Percentiles rank a stretch among this genome's conserved stretches.
These are phyloP conservation scores for Lamproptera curius DNA, from an alignment of 2,888 invertebrate genomes.

Conservation along the genomic window DNA sequence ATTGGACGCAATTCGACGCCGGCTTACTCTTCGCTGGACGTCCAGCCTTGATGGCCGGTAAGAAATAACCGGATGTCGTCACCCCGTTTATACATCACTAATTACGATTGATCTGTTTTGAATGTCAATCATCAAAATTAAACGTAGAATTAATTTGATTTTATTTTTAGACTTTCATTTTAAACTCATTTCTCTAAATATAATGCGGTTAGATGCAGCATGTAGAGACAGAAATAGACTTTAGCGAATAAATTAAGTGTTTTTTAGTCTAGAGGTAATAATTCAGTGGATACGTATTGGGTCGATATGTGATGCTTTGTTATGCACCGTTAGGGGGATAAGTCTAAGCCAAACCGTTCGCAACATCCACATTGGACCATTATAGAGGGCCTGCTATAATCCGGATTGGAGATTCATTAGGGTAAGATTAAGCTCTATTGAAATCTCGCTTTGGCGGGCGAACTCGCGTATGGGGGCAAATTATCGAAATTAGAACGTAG, in stretches of 20 bases:
- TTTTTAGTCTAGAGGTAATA: too few relatives aligned
- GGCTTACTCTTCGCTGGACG: conserved; percentile 29
- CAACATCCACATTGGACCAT: conserved; percentile 57
- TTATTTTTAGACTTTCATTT: too few relatives aligned
- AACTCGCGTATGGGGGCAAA: conserved; percentile 46
- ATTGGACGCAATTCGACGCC: conserved; percentile 61
- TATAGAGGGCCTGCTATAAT: conserved; percentile 66
- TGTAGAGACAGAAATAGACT: too few relatives aligned
- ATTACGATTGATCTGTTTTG: too few relatives aligned
- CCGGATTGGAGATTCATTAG: conserved; percentile 79
- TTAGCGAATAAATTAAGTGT: too few relatives aligned
- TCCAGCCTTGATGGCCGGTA: not conserved
- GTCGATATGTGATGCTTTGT: conserved; percentile 18
- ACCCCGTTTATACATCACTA: too few relatives aligned
- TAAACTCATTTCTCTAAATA: too few relatives aligned
- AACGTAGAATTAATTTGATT: too few relatives aligned
- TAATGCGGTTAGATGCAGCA: too few relatives aligned
- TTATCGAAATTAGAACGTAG: too few relatives aligned
- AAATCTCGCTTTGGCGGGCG: conserved; percentile 71
- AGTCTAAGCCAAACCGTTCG: conserved; percentile 64
- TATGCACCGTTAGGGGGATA: conserved; percentile 40
- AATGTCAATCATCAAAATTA: too few relatives aligned
- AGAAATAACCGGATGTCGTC: not conserved
- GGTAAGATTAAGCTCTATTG: conserved; percentile 77
- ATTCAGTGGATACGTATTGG: too few relatives aligned